A percentile compares a stretch with the other conserved stretches of the same genome.
Evolutionary conservation across 2,113 vertebrate genomes (phyloP).

Genomic region (Sturnus vulgaris): DNA sequence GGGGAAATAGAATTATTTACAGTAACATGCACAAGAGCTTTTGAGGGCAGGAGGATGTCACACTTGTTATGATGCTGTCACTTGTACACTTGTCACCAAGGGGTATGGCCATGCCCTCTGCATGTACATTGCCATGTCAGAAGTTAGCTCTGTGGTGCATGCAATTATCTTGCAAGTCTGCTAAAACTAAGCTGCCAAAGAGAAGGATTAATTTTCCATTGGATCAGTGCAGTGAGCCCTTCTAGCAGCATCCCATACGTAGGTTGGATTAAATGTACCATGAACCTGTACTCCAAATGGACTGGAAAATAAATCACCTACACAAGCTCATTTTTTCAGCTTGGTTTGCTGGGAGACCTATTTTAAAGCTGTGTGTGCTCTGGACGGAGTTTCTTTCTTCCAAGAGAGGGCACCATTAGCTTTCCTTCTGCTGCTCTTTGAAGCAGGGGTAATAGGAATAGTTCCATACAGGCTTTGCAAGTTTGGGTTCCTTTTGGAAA

Average conservation of each 20-base stretch:
- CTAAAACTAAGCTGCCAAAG: not conserved
- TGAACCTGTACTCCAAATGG: not conserved
- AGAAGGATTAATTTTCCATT: not conserved
- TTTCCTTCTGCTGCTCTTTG: not conserved
- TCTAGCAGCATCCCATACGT: not conserved
- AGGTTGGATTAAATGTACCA: constrained; percentile 1
- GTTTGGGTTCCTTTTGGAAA: not conserved
- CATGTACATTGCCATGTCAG: not conserved
- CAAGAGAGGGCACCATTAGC: constrained; percentile 38
- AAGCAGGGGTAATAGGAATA: not conserved
- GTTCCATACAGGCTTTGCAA: not conserved
- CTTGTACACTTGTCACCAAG: not conserved
- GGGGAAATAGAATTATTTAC: not conserved
- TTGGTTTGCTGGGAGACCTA: not conserved
- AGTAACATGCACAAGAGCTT: not conserved
- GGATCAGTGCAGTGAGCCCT: not conserved
- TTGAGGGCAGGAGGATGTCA: not conserved
- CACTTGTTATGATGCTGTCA: not conserved
- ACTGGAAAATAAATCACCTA: not conserved
- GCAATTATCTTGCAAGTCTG: not conserved
- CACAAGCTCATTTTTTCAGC: not conserved
- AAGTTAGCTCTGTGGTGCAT: not conserved
- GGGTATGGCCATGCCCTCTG: fast-evolving
- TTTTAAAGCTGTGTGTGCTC: not conserved
- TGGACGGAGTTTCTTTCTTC: not conserved